A percentile compares a stretch with the other conserved stretches of the same genome.
Evolutionary conservation across 2,113 vertebrate species (phyloP).

Genomic region (Bothrops jararaca): DNA sequence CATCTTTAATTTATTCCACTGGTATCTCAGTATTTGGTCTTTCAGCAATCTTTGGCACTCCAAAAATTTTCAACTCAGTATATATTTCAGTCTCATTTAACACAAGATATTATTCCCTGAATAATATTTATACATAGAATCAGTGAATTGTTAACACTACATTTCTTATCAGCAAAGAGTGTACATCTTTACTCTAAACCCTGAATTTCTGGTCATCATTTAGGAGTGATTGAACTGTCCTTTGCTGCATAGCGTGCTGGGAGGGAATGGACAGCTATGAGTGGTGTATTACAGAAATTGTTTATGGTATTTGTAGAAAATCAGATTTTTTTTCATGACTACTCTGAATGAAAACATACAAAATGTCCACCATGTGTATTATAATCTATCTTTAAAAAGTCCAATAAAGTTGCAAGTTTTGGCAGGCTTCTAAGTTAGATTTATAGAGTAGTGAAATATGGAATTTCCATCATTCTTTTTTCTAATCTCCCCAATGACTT

Average conservation of each 20-base stretch:
- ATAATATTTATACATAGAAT: not conserved
- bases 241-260: conserved; percentile 30
- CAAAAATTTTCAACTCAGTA: not conserved
- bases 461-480: conserved; percentile 61
- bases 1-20: not conserved
- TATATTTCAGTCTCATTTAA: not conserved
- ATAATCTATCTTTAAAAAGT: conserved; percentile 63
- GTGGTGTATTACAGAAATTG: conserved; percentile 47
- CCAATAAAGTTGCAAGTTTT: conserved; percentile 59
- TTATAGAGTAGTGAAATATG: conserved; percentile 67
- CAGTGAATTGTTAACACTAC: not conserved
- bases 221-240: conserved; percentile 48
- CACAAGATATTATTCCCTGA: not conserved
- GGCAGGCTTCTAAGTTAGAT: conserved; percentile 60
- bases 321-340: conserved; percentile 48
- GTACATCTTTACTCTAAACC: conserved; percentile 8
- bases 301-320: conserved; percentile 62
- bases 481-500: conserved; percentile 50
- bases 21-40: not conserved
- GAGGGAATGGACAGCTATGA: conserved; percentile 38
- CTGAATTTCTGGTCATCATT: conserved; percentile 32
- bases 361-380: conserved; percentile 59
- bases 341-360: conserved; percentile 57
- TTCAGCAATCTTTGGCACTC: not conserved
- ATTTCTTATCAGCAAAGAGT: conserved; percentile 4